Conservation (phyloP, 2,113 vertebrate species). For the Morone chrysops region DNA sequence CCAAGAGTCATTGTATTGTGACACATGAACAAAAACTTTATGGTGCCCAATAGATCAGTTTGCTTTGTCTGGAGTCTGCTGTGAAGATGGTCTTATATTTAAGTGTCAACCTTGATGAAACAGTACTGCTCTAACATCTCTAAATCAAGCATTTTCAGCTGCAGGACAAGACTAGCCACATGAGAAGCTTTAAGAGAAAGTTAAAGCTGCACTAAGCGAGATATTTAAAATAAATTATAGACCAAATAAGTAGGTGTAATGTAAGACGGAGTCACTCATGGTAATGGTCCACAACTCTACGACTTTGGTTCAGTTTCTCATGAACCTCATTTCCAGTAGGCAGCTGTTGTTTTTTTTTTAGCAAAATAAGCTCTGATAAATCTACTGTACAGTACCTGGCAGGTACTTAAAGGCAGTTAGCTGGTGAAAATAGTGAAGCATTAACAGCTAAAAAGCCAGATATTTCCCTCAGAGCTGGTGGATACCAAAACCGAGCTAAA, state of each 20-base stretch:
- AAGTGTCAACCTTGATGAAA: background rate
- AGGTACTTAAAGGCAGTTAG: too few species aligned
- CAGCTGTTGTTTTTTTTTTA: too few species aligned
- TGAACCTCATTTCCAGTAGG: background rate
- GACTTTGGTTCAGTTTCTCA: background rate
- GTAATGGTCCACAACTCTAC: background rate
- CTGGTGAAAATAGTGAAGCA: background rate
- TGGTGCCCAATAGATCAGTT: background rate
- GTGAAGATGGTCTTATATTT: background rate
- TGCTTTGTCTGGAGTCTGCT: background rate
- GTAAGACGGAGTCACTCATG: background rate
- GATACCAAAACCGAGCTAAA: background rate
- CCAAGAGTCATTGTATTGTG: background rate
- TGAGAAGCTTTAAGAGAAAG: background rate
- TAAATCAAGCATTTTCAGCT: background rate
- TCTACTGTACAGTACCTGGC: too few species aligned
- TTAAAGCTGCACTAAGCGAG: background rate
- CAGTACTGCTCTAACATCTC: background rate
- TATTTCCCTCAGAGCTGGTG: background rate
- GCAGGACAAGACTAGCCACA: background rate
- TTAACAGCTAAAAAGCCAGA: background rate
- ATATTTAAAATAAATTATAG: background rate
- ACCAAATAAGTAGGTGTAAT: background rate
- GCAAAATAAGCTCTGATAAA: too few species aligned
- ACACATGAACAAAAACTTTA: background rate